Conservation (phyloP, 2,797 vertebrate species). For the Graptemys geographica region DNA sequence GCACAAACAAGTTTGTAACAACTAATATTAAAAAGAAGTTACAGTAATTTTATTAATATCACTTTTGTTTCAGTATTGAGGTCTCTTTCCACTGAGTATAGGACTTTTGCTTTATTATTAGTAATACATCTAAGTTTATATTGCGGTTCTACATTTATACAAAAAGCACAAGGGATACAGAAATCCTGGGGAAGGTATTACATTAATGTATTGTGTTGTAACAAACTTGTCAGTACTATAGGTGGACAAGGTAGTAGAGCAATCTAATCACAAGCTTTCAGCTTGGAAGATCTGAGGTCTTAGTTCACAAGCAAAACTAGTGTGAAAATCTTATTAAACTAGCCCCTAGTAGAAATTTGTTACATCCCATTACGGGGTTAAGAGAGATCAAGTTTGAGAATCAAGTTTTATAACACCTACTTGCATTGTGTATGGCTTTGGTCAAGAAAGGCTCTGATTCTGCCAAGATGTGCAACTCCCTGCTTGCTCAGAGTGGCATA, state of each 20-base stretch:
- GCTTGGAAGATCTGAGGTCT: not conserved
- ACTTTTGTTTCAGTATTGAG: not conserved
- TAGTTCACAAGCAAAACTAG: not conserved
- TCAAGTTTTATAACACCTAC: not conserved
- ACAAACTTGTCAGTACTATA: not conserved
- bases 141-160: not conserved
- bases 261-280: not conserved
- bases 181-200: not conserved
- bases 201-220: not conserved
- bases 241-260: rapidly evolving
- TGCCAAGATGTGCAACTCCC: not conserved
- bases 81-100: not conserved
- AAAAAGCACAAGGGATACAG: not conserved
- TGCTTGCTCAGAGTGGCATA: too few relatives aligned
- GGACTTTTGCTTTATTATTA: not conserved
- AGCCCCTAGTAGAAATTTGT: not conserved
- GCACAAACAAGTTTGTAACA: not conserved
- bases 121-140: not conserved
- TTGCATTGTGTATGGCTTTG: not conserved
- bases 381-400: not conserved
- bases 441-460: not conserved
- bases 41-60: not conserved
- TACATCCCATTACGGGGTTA: not conserved
- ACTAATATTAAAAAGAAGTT: not conserved
- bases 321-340: not conserved